phyloP scores from a whole-genome alignment of 2,888 invertebrate species.

The Lottia gigantea region DNA sequence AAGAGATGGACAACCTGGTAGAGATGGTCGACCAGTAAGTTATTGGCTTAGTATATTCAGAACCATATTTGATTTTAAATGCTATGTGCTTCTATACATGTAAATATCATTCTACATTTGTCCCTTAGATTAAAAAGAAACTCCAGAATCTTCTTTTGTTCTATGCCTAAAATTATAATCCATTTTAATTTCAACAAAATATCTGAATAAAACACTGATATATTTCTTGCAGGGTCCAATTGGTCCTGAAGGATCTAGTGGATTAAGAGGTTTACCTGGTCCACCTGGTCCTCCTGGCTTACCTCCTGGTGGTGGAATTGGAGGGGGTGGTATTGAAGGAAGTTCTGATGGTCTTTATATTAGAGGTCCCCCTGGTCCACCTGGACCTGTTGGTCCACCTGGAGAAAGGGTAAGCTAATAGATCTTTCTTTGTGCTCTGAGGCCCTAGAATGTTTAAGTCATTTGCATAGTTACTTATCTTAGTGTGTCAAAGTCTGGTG shows the following conservation, averaged over 20 bases:
- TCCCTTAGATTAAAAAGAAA: too few relatives aligned
- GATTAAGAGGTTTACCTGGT: conserved; percentile 35
- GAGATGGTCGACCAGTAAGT: conserved; percentile 21
- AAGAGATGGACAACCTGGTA: conserved; percentile 27
- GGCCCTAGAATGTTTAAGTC: too few relatives aligned
- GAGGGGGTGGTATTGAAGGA: conserved; percentile 5
- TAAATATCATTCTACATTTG: too few relatives aligned
- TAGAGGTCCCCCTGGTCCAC: conserved; percentile 38
- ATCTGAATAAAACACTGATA: too few relatives aligned
- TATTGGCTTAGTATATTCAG: neutral
- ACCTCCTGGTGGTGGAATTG: conserved; percentile 12
- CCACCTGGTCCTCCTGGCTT: conserved; percentile 30
- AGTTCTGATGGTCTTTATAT: conserved; percentile 15
- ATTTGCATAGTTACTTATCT: too few relatives aligned
- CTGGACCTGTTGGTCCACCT: conserved; percentile 21
- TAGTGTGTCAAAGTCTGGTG: too few relatives aligned
- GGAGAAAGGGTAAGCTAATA: conserved; percentile 20
- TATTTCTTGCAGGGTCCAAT: conserved; percentile 19
- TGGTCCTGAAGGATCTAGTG: conserved; percentile 28
- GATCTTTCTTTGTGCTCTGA: too few relatives aligned
- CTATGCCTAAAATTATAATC: too few relatives aligned
- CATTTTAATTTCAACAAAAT: neutral
- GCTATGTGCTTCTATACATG: too few relatives aligned
- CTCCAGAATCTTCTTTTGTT: too few relatives aligned
- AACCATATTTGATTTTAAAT: too few relatives aligned